Evolutionary conservation across 2,113 vertebrate species (phyloP), one percentile per base, ranked within the genome.

Genomic region (Laterallus jamaicensis): DNA sequence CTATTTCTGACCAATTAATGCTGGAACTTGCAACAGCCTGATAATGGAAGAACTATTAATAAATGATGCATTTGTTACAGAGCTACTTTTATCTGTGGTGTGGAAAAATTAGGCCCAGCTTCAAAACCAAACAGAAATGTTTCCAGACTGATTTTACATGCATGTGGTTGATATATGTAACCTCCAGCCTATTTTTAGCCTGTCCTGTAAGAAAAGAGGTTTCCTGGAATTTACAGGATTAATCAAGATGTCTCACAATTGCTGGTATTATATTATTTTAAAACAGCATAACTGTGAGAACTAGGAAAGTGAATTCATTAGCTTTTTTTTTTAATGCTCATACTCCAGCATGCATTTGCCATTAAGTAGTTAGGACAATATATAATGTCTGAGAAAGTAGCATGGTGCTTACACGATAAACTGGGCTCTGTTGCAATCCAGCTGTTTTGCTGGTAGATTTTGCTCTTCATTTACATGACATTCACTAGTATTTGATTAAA

Each of bases 21-120:
- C 49, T 35, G 15, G 60, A 78, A 75, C 15, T 40, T 84, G 0
- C 58, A 86, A 81, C 9, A 59, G 37, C 60, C 35, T 64, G 44
- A 69, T 71, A 89, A 94, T 40, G 40, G 54, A 91, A 79, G 39
- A 91, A 69, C 66, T 92, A 39, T 71, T 95, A 90, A 82, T 82
- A 80, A 86, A 69, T 18, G 7, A 79, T 79, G 78, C 63, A 82
- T 90, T 87, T 92, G 31, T 91, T 76, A 94, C 37, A 69, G 32
- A 85, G 64, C 49, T 50, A 13, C 62, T 93, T 93, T 88, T 71
- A 68, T 56, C 11, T 73, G 6, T 37, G 68, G 16, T 0, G 8
- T 26, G 28, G 35, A 91, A 88, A 79, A 94, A 79, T 47, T 29
- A 79, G 58, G 77, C 83, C 49, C 66, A 73, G 21, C 58, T 90